A percentile compares a stretch with the other conserved stretches of the same genome.
Evolutionary conservation across 2,888 invertebrate genomes (phyloP).

Genomic region (Atethmia centrago): DNA sequence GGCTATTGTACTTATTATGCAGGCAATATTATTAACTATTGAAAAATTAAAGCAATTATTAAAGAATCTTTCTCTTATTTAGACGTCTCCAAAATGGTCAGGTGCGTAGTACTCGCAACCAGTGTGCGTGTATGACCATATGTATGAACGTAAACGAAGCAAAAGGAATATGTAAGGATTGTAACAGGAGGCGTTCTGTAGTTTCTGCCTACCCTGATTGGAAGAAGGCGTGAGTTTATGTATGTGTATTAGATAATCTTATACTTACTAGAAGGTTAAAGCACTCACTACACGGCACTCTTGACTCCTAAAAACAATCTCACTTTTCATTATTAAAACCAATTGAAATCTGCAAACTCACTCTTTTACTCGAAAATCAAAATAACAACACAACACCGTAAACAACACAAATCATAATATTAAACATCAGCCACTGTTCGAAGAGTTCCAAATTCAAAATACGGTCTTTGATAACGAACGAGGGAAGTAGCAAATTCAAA

Average conservation of each 20-base stretch:
- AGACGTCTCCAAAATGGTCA: neutral
- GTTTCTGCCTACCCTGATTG: neutral
- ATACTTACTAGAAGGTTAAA: slow-evolving; percentile 2
- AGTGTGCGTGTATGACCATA: neutral
- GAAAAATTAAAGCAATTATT: too few relatives aligned
- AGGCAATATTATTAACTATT: too few relatives aligned
- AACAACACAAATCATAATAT: slow-evolving; percentile 23
- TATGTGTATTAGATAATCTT: neutral
- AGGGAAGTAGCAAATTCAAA: slow-evolving; percentile 35
- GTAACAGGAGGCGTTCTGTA: neutral
- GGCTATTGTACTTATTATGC: too few relatives aligned
- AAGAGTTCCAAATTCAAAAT: slow-evolving; percentile 43
- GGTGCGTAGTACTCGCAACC: neutral
- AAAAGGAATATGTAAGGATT: neutral
- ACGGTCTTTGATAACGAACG: slow-evolving; percentile 18
- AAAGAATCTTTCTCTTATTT: neutral
- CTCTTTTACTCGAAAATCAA: neutral
- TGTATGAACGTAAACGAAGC: neutral
- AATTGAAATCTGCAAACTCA: neutral
- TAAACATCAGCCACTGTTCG: neutral
- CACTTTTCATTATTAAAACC: neutral
- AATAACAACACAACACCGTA: slow-evolving; percentile 5
- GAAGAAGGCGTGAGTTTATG: neutral
- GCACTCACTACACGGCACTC: neutral
- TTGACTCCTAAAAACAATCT: neutral